These are phyloP conservation scores for Apamea sordens DNA, from an alignment of 2,888 invertebrate species.

Conservation along the genomic window DNA sequence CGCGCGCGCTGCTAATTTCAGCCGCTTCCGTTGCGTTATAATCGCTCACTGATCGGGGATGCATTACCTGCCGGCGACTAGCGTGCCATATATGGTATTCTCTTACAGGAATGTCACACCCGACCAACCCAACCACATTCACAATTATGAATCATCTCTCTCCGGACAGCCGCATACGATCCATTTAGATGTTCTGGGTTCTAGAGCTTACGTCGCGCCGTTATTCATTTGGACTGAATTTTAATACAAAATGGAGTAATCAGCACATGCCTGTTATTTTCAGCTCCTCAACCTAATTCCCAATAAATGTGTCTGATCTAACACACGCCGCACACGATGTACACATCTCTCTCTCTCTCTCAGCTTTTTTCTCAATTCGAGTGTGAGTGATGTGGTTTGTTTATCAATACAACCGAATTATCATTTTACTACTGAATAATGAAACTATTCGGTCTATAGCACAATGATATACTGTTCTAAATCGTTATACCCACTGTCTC, in stretches of 20 bases:
- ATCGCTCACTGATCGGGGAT: conserved; percentile 71
- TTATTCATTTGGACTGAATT: conserved; percentile 22
- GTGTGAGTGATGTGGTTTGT: conserved; percentile 36
- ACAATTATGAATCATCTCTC: conserved; percentile 39
- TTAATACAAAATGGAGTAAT: conserved; percentile 50
- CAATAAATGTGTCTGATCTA: conserved; percentile 44
- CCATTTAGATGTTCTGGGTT: conserved; percentile 24
- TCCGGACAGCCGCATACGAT: conserved; percentile 19
- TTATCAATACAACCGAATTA: conserved; percentile 43
- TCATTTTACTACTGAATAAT: conserved; percentile 31
- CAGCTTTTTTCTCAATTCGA: conserved; percentile 20
- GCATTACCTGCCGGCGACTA: conserved; percentile 72
- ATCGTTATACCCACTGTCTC: conserved; percentile 9
- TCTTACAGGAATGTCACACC: conserved; percentile 59
- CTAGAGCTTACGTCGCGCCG: conserved; percentile 5
- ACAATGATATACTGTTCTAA: conserved; percentile 40
- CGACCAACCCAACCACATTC: conserved; percentile 9
- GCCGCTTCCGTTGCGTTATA: conserved; percentile 77
- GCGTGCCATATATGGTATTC: conserved; percentile 75
- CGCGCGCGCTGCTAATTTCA: conserved; percentile 77
- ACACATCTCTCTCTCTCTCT: conserved; percentile 9
- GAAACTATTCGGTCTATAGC: conserved; percentile 24
- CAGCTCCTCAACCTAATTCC: conserved; percentile 42
- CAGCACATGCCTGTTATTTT: conserved; percentile 55
- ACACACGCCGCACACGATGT: conserved; percentile 20